phyloP scores from a whole-genome alignment of 2,888 invertebrate species.

The Bhutanitis thaidina region DNA sequence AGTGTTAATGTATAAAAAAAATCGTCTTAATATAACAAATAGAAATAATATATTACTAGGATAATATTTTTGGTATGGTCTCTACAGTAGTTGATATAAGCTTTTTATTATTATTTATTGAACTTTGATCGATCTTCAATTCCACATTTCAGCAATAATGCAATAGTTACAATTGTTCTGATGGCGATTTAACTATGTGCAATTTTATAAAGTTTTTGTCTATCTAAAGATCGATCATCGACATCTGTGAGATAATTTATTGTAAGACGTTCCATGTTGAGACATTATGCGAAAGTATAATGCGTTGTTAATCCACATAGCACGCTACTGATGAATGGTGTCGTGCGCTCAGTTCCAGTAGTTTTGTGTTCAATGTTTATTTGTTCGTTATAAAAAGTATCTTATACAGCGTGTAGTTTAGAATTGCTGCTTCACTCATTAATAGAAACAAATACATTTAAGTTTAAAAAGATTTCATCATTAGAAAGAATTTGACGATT shows the following conservation, averaged over 20 bases:
- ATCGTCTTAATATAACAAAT: no score
- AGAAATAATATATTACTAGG: no score
- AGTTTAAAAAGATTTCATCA: no score
- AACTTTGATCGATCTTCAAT: constrained; percentile 16
- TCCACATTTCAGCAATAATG: neutral
- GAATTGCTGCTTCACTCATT: no score
- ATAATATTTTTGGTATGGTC: neutral
- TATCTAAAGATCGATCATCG: constrained; percentile 12
- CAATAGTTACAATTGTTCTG: neutral
- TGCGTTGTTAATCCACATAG: constrained; percentile 34
- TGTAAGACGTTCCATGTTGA: constrained; percentile 23
- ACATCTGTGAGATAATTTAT: constrained; percentile 1
- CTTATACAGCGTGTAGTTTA: constrained; percentile 9
- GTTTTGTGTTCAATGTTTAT: constrained; percentile 42
- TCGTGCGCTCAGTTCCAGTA: constrained; percentile 38
- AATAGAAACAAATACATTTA: no score
- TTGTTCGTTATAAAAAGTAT: constrained; percentile 16
- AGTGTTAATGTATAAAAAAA: no score
- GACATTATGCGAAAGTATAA: constrained; percentile 26
- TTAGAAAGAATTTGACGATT: no score
- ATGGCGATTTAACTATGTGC: no score
- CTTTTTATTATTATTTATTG: constrained; percentile 6
- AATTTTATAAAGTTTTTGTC: no score
- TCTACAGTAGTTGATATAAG: constrained; percentile 11
- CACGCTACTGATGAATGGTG: constrained; percentile 38